A percentile compares a stretch with the other conserved stretches of the same genome.
Evolutionary conservation across 2,888 invertebrate species (phyloP).

Genomic region (Lasioglossum morio): DNA sequence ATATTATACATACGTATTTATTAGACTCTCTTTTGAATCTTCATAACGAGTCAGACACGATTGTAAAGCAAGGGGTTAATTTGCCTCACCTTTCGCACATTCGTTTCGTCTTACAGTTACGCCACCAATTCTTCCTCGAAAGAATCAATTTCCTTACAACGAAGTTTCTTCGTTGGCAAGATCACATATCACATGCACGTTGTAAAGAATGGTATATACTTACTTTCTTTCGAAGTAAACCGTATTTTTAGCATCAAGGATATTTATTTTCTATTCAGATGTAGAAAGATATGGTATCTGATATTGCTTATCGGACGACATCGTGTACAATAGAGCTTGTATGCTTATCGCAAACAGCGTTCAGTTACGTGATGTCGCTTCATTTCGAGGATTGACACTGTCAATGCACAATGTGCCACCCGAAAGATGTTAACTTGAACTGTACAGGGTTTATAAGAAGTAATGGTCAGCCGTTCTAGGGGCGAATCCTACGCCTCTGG

Average conservation of each 20-base stretch:
- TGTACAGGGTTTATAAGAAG: neutral
- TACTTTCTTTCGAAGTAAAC: neutral
- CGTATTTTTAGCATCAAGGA: neutral
- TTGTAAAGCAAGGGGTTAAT: too few species aligned
- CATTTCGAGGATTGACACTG: too few species aligned
- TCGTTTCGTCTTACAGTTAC: too few species aligned
- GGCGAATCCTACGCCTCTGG: too few species aligned
- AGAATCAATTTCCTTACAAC: too few species aligned
- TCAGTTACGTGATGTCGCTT: too few species aligned
- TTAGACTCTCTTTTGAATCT: too few species aligned
- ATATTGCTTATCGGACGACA: conserved; percentile 1
- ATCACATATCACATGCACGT: neutral
- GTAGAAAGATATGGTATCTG: neutral
- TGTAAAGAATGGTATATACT: neutral
- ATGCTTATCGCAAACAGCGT: neutral
- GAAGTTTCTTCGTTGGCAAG: neutral
- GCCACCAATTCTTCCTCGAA: too few species aligned
- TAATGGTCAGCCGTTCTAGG: too few species aligned
- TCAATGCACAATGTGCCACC: neutral
- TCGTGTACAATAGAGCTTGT: neutral
- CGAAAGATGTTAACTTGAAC: neutral
- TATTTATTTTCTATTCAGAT: neutral
- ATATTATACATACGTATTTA: too few species aligned
- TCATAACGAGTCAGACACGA: too few species aligned
- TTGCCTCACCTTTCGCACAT: too few species aligned